Evolutionary conservation across 2,797 vertebrate genomes (phyloP).

Genomic region (Iguana delicatissima): DNA sequence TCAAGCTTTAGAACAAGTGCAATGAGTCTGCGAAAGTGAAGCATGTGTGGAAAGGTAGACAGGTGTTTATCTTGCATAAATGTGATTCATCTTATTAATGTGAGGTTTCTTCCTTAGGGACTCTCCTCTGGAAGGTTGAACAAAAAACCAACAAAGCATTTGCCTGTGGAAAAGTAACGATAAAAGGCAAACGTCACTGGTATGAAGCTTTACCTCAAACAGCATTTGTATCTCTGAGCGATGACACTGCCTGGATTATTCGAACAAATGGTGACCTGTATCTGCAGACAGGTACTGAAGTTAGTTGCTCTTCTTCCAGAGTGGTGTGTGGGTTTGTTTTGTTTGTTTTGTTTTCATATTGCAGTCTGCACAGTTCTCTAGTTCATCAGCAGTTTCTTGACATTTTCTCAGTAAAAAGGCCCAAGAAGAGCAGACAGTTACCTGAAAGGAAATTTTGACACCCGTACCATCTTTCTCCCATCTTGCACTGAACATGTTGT

Average conservation of each 20-base stretch:
- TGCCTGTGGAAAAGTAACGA: slow-evolving; percentile 94
- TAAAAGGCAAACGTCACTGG: slow-evolving; percentile 95
- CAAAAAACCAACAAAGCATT: slow-evolving; percentile 94
- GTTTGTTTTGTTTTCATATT: neutral
- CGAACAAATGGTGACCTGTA: slow-evolving; percentile 94
- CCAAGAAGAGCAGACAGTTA: neutral
- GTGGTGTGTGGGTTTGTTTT: no score
- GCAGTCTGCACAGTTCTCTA: neutral
- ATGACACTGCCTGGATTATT: slow-evolving; percentile 96
- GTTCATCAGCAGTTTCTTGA: neutral
- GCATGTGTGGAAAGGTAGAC: neutral
- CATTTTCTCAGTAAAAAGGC: neutral
- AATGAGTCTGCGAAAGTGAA: neutral
- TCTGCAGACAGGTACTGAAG: slow-evolving; percentile 90
- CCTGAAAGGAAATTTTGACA: neutral
- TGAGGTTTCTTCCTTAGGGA: slow-evolving; percentile 78
- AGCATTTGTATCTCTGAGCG: slow-evolving; percentile 90
- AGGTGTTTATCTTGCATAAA: neutral
- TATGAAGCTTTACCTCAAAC: slow-evolving; percentile 94
- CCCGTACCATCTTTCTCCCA: neutral
- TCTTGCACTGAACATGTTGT: neutral
- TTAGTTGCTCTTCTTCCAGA: slow-evolving; percentile 10
- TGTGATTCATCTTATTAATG: slow-evolving; percentile 34
- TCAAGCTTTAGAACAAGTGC: neutral
- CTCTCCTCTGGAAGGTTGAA: slow-evolving; percentile 96